These are phyloP conservation scores for Brachylomia viminalis DNA, from an alignment of 2,888 invertebrate genomes.

Conservation along the genomic window DNA sequence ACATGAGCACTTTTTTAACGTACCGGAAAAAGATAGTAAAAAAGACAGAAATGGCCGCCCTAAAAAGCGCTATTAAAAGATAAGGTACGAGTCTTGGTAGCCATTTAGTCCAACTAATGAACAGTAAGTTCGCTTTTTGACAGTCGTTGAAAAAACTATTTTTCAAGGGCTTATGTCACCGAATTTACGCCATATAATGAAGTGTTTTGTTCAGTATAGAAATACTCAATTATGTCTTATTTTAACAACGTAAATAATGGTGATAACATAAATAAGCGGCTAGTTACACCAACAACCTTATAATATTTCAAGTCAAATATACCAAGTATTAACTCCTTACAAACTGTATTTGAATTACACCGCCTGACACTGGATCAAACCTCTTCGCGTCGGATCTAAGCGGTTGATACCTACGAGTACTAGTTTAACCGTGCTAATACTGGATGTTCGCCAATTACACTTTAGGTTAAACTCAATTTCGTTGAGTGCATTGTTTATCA, in stretches of 20 bases:
- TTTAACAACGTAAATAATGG: not conserved
- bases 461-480: slow-evolving; percentile 24
- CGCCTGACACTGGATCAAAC: slow-evolving; percentile 55
- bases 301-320: not conserved
- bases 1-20: slow-evolving; percentile 12
- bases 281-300: no score
- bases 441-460: slow-evolving; percentile 33
- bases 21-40: slow-evolving; percentile 32
- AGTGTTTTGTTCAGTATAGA: not conserved
- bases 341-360: slow-evolving; percentile 39
- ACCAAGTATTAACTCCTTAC: slow-evolving; percentile 8
- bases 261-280: not conserved
- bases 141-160: not conserved
- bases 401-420: slow-evolving; percentile 36
- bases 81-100: slow-evolving; percentile 23
- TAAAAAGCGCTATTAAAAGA: slow-evolving; percentile 27
- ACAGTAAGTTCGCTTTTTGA: not conserved
- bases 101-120: slow-evolving; percentile 9
- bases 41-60: slow-evolving; percentile 3
- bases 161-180: not conserved
- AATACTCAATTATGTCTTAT: not conserved
- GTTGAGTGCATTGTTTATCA: slow-evolving; percentile 3
- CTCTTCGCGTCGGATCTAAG: slow-evolving; percentile 38
- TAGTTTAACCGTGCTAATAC: slow-evolving; percentile 39
- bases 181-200: not conserved